Base-by-base conservation (phyloP, 2,797 vertebrate genomes). In the Oceanodroma leucorhoa region DNA sequence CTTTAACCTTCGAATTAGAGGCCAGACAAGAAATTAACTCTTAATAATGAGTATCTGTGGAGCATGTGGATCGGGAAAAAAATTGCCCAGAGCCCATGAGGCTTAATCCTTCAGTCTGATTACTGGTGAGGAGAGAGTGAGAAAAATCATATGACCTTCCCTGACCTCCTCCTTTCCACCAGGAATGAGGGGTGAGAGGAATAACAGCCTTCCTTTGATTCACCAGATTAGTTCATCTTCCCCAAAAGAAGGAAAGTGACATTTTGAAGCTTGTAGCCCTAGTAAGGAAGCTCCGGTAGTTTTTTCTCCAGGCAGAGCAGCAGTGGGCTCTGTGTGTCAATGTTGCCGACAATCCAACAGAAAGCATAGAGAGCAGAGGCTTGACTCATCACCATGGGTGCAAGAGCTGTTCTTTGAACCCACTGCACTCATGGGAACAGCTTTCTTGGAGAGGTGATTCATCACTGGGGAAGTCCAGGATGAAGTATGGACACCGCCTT, bases 371-470 rank as follows among this genome's bases (percentile, higher is more conserved):
- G 43, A 57, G n/a, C 53, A 85, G 64, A 45, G 24, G 16, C 65
- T 83, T 94, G 96, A 92, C 55, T 96, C 89, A 90, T 45, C 9
- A 17, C 64, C 57, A 57, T 65, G 86, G 53, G n/a, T 85, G 60
- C 70, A 85, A 90, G 57, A 73, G 11, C 75, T 80, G 45, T 53
- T 79, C 90, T 93, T 91, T 94, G 89, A 73, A 91, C 67, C 62
- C 54, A 11, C 45, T 89, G 87, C 14, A 57, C 50, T 75, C 53
- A 67, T 66, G 81, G 71, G 41, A 89, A 61, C 41, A 83, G 62
- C 81, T 80, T 93, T 89, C 81, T 64, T 60, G 61, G 86, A 93
- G 90, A 64, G 11, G 16, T 93, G 86, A 94, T 76, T 96, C 79
- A 93, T 60, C 64, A 38, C 16, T 36, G 86, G 89, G 64, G 55